phyloP scores from a whole-genome alignment of 1,140 invertebrate genomes.

The Protaetia brevitarsis region DNA sequence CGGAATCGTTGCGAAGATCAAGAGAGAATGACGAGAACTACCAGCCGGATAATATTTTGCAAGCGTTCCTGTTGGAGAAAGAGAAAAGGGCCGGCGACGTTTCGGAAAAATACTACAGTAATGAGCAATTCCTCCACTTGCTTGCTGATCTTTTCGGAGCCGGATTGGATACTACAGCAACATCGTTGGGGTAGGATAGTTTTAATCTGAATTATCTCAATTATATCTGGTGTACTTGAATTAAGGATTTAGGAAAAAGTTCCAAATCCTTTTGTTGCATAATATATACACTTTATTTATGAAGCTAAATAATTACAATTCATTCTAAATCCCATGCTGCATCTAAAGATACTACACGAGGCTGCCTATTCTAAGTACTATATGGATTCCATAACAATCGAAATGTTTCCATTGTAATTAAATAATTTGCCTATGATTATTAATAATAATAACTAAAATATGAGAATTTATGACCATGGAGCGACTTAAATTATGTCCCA shows the following conservation, averaged over 20 bases:
- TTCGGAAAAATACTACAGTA: conserved; percentile 52
- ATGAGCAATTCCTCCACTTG: conserved; percentile 70
- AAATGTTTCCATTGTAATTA: no score
- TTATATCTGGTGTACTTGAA: background rate
- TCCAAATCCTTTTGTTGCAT: background rate
- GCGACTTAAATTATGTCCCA: no score
- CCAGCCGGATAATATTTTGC: conserved; percentile 59
- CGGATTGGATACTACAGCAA: conserved; percentile 85
- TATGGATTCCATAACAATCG: no score
- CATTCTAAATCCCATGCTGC: no score
- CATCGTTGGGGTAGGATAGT: conserved; percentile 58
- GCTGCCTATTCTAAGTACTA: no score
- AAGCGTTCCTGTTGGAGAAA: conserved; percentile 67
- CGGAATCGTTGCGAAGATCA: conserved; percentile 42
- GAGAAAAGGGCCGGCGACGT: conserved; percentile 49
- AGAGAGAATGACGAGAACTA: conserved; percentile 42
- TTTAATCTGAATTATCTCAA: background rate
- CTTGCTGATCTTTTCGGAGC: conserved; percentile 85
- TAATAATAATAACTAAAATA: no score
- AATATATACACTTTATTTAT: background rate
- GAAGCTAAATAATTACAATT: no score
- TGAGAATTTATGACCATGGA: no score
- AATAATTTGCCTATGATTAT: no score
- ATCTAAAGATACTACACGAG: no score
- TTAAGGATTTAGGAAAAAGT: no score